Evolutionary conservation across 2,113 vertebrate genomes (phyloP), one percentile per base, ranked within the genome.

Genomic region (Callospermophilus lateralis): DNA sequence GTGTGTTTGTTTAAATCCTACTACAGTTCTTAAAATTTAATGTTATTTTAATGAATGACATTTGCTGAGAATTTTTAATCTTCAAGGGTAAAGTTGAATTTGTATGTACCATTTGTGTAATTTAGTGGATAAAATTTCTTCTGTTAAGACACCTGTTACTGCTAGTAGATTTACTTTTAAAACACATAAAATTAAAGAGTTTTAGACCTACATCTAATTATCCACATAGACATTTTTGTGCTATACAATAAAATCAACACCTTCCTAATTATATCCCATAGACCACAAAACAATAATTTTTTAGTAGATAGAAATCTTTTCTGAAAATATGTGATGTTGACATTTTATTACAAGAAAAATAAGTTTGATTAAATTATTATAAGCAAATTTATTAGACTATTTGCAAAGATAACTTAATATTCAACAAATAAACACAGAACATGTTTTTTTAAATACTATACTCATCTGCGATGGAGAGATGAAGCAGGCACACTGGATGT

Each of bases 381-480:
- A 39, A 28, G 12, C 70, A 77, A 53, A 74, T 17, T 16, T 3
- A 58, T 48, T 32, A 81, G 6, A 81, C 3, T 84, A 39, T 12
- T 76, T 80, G 6, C 5, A 90, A 77, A 94, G 95, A 84, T 72
- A 90, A 84, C 8, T 89, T 92, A 4, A 74, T 42, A 16, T 81
- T 94, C 26, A 87, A 51, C 22, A 32, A 2, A 70, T 3, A 0
- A 32, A 39, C 72, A 76, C 3, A 34, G 8, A 87, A 67, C 73
- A 45, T 32, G 24, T 72, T 61, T 93, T 42, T 61, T 26, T 3
- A 61, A 85, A 92, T 51, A 20, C 2, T 51, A 28, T 85, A 26
- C 53, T 86, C 13, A 51, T 58, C 37, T 84, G 6, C 76, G 32
- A 70, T 87, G 94, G 37, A 72, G 91, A 89, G 45, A 4, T n/a